Conservation (phyloP, 1,140 invertebrate species). For the Colletes latitarsis region DNA sequence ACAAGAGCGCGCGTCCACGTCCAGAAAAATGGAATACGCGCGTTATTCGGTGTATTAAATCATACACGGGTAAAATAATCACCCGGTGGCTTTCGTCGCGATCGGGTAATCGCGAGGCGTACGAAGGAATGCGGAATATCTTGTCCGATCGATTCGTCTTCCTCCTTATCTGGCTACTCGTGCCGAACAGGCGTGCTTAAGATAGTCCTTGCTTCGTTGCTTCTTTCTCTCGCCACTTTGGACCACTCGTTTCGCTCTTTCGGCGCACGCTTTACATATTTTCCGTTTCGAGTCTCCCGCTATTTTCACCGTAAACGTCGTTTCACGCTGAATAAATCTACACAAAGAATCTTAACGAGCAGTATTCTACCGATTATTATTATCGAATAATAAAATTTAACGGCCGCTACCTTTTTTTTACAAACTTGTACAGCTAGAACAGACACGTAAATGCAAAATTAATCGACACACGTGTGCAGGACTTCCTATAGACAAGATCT, state of each 20-base stretch:
- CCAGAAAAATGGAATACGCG: no score
- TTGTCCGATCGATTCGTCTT: constrained; percentile 52
- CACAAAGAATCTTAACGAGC: no score
- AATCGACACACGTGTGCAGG: no score
- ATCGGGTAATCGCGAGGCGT: constrained; percentile 35
- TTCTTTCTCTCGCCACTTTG: background rate
- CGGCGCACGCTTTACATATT: background rate
- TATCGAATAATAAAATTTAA: no score
- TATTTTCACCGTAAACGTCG: background rate
- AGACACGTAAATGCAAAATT: no score
- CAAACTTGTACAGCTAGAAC: no score
- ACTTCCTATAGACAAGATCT: no score
- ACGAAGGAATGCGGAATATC: constrained; percentile 45
- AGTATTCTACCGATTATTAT: no score
- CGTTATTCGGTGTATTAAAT: constrained; percentile 28
- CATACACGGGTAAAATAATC: background rate
- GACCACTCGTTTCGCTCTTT: no score
- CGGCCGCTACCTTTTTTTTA: no score
- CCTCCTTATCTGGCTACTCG: constrained; percentile 49
- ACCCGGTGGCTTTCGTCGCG: background rate
- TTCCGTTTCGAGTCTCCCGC: background rate
- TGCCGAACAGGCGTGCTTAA: constrained; percentile 44
- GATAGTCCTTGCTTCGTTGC: background rate
- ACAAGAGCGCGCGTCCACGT: no score
- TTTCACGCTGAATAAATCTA: background rate